Evolutionary conservation across 2,888 invertebrate genomes (phyloP), one percentile per base, ranked within the genome.

Genomic region (Phasia obesa): DNA sequence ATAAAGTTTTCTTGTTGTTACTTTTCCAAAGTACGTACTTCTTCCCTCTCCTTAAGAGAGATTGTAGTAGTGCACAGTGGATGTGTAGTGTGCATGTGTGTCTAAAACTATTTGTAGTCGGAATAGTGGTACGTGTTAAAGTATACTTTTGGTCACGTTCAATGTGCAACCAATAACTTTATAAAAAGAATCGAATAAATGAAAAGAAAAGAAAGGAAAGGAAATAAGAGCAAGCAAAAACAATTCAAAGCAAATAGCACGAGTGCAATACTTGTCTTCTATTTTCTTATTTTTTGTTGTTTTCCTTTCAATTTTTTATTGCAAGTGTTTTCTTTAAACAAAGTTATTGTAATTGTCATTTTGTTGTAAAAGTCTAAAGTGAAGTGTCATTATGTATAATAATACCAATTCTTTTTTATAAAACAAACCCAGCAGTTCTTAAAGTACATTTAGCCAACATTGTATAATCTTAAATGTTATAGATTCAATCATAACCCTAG

Each of bases 101-200:
- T 62, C 4, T 4, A n/a, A n/a, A 21, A 6, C n/a, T 59, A 21
- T 59, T 60, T 60, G 7, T 25, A 38, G 35, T 21, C 19, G 49
- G 44, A 44, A 35, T 75, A 49, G 57, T 69, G 2, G 76, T 67
- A 81, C 81, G 71, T 82, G 77, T 69, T 77, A 69, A 77, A 82
- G 77, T 82, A 53, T 69, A 64, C 73, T 64, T 82, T 82, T 77
- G 77, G 81, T 82, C 81, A 82, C 77, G 81, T 82, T 47, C 81
- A 35, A 25, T 62, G 31, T 65, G 49, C 42, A 73, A 73, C 81
- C 81, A 82, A 82, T 82, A 82, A 73, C 55, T 77, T 62, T 64
- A 27, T 53, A 76, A 55, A 80, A 60, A 64, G 42, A 42, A 75
- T 64, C 27, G 31, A 64, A 75, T 49, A 53, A 53, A 80, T 38